phyloP scores from a whole-genome alignment of 2,113 vertebrate genomes.

The Psittacara wagleri region DNA sequence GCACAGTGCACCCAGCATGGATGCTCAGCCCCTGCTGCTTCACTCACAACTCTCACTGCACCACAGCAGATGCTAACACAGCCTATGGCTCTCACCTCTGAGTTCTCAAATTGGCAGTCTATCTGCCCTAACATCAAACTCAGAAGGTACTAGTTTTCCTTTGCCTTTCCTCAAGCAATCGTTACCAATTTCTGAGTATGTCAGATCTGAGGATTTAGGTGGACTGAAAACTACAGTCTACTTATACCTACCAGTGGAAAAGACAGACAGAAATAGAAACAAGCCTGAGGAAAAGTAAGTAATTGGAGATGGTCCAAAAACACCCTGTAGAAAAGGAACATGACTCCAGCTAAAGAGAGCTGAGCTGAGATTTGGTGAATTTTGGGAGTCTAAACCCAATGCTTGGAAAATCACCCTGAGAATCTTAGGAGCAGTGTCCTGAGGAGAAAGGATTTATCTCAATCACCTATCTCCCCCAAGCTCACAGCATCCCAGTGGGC shows the following conservation, averaged over 20 bases:
- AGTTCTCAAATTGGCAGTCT: neutral
- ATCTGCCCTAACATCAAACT: neutral
- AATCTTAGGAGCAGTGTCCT: neutral
- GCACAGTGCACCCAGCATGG: accelerated
- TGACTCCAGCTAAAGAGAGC: neutral
- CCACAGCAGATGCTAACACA: neutral
- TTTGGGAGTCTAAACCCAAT: neutral
- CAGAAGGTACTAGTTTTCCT: neutral
- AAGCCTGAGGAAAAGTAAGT: neutral
- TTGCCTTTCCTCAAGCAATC: neutral
- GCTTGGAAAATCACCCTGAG: neutral
- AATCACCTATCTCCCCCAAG: neutral
- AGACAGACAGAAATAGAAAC: neutral
- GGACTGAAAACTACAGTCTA: neutral
- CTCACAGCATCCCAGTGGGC: neutral
- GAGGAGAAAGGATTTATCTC: neutral
- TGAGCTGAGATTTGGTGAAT: neutral
- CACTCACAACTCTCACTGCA: neutral
- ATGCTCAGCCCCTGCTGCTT: neutral
- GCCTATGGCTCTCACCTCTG: neutral
- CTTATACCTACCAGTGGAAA: neutral
- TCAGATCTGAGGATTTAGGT: neutral
- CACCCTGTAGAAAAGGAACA: neutral
- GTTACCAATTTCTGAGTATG: neutral
- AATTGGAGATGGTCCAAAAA: neutral